phyloP scores from a whole-genome alignment of 2,797 vertebrate species.

The Mus spretus region DNA sequence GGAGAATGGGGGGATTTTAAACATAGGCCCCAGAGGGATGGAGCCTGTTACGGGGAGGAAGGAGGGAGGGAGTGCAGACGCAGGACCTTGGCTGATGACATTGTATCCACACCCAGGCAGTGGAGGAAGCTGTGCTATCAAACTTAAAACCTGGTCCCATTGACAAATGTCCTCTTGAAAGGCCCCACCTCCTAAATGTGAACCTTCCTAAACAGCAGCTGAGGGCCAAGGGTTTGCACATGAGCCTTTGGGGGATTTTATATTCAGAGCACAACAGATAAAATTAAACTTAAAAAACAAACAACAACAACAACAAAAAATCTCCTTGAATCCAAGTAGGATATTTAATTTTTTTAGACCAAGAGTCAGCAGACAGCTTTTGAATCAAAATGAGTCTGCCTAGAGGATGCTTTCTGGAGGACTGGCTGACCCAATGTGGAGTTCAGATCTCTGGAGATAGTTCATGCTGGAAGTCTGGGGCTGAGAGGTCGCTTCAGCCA shows the following conservation, averaged over 20 bases:
- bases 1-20: background rate
- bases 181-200: background rate
- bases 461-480: background rate
- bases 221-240: background rate
- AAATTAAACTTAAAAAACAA: background rate
- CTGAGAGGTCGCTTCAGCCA: background rate
- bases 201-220: background rate
- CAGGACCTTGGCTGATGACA: background rate
- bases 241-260: background rate
- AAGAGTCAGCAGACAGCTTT: background rate
- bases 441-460: background rate
- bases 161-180: background rate
- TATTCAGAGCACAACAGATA: background rate
- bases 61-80: background rate
- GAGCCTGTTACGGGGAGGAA: background rate
- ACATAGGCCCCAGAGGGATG: background rate
- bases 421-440: background rate
- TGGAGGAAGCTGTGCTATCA: too few relatives aligned
- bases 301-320: too few relatives aligned
- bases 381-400: background rate
- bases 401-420: constrained; percentile 3
- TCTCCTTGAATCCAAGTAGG: background rate
- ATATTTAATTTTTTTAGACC: background rate
- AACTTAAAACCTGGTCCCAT: background rate
- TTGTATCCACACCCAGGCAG: background rate